Percentiles rank a stretch among this genome's conserved stretches.
phyloP scores from a whole-genome alignment of 2,797 vertebrate species.

The Enteromius argenteus region DNA sequence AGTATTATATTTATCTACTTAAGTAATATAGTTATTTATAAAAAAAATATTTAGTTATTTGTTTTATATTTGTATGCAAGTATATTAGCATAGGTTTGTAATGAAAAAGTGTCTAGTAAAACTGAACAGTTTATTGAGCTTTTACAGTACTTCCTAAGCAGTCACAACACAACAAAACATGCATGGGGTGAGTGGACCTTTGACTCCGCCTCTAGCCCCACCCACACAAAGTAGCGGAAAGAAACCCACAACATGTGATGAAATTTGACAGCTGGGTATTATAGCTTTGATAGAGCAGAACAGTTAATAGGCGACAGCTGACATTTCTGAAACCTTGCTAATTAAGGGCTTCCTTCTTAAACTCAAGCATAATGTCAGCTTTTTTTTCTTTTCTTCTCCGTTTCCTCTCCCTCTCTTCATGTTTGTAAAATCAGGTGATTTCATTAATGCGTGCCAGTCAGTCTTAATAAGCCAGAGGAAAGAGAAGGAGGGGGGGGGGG shows the following conservation, averaged over 20 bases:
- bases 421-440: slow-evolving; percentile 60
- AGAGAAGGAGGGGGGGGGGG: slow-evolving; percentile 57
- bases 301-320: slow-evolving; percentile 86
- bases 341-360: slow-evolving; percentile 59
- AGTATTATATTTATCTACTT: not conserved
- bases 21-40: too few species aligned
- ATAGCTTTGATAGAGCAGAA: slow-evolving; percentile 88
- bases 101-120: not conserved
- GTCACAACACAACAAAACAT: not conserved
- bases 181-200: not conserved
- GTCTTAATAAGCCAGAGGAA: slow-evolving; percentile 56
- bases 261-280: slow-evolving; percentile 87
- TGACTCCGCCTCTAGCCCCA: not conserved
- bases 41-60: not conserved
- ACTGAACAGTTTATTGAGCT: not conserved
- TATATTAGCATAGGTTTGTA: not conserved
- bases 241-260: slow-evolving; percentile 87
- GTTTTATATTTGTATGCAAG: not conserved
- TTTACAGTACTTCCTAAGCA: not conserved
- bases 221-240: slow-evolving; percentile 38
- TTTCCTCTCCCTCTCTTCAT: slow-evolving; percentile 55
- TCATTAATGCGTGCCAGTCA: slow-evolving; percentile 60
- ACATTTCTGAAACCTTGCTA: slow-evolving; percentile 60
- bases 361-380: slow-evolving; percentile 38
- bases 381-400: slow-evolving; percentile 37